Evolutionary conservation across 23 tunicate genomes (phyloP), one percentile per base, ranked within the genome.

Genomic region (Clavelina lepadiformis): DNA sequence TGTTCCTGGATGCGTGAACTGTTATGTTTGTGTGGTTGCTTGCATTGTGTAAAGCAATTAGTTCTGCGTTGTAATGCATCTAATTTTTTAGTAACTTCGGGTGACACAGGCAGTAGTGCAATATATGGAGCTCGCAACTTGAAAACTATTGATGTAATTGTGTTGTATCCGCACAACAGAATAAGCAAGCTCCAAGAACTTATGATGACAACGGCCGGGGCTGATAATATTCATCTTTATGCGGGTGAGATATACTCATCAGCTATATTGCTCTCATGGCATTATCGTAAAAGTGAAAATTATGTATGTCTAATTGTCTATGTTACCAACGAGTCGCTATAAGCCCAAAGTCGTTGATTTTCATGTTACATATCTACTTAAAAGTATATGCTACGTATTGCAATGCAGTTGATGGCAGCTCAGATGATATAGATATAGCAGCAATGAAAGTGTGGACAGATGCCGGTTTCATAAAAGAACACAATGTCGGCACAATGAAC

Each of bases 41-140:
- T n/a, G n/a, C n/a, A n/a, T n/a, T n/a, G n/a, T n/a, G n/a, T n/a
- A n/a, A n/a, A n/a, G n/a, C n/a, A n/a, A n/a, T n/a, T n/a, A n/a
- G n/a, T n/a, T n/a, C n/a, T n/a, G n/a, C n/a, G n/a, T n/a, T n/a
- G 5, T 52, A 52, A 6, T 52, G 21, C 20, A 7, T 63, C 13
- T 20, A 46, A 46, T 31, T 0, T 38, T 75, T 0, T 57, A 86
- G 95, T 58, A 23, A 86, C 95, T 0, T 71, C 86, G 7, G 95
- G 95, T 1, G 95, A 86, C 46, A 86, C 95, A 29, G 95, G 95
- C 15, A 72, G 76, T 47, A 78, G 86, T 57, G 95, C 95, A 1
- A 72, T 79, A 30, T 58, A 78, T 25, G 69, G 61, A 4, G 47
- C 74, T 2, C 54, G 71, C 2, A 68, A 70, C 5, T 66, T 33